Evolutionary conservation across 1,140 invertebrate genomes (phyloP).

Genomic region (Nebria ingens): DNA sequence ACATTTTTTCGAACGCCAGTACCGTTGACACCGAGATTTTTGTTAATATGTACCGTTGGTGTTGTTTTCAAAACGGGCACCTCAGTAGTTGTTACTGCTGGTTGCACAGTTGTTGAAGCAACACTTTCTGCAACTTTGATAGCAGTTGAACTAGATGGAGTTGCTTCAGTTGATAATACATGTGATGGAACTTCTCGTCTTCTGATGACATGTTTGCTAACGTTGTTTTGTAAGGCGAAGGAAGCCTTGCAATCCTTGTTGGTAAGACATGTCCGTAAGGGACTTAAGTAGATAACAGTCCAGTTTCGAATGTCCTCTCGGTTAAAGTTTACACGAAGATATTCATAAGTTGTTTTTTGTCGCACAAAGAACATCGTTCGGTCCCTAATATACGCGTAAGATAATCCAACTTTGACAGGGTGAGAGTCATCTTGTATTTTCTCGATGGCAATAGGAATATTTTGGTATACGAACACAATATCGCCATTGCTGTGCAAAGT

Average conservation of each 20-base stretch:
- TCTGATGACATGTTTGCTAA: too few relatives aligned
- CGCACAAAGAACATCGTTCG: slow-evolving; percentile 69
- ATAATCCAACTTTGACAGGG: slow-evolving; percentile 95
- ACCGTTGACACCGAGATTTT: slow-evolving; percentile 29
- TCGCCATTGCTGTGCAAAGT: slow-evolving; percentile 77
- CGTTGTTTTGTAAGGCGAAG: too few relatives aligned
- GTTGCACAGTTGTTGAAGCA: too few relatives aligned
- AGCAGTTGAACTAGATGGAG: too few relatives aligned
- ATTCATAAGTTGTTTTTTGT: slow-evolving; percentile 92
- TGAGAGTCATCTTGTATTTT: slow-evolving; percentile 71
- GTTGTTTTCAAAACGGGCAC: neutral
- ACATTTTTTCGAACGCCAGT: slow-evolving; percentile 22
- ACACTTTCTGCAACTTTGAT: too few relatives aligned
- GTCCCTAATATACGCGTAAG: slow-evolving; percentile 94
- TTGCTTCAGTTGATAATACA: too few relatives aligned
- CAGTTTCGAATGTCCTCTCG: slow-evolving; percentile 65
- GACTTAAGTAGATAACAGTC: slow-evolving; percentile 73
- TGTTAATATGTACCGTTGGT: neutral
- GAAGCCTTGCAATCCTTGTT: slow-evolving; percentile 66
- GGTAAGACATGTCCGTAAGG: slow-evolving; percentile 76
- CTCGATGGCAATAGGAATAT: slow-evolving; percentile 63
- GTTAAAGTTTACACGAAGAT: slow-evolving; percentile 78
- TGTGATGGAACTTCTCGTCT: too few relatives aligned
- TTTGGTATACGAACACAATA: slow-evolving; percentile 86
- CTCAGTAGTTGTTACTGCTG: too few relatives aligned